These are phyloP conservation scores for Xiphias gladius DNA, from an alignment of 2,113 vertebrate species.

Conservation along the genomic window DNA sequence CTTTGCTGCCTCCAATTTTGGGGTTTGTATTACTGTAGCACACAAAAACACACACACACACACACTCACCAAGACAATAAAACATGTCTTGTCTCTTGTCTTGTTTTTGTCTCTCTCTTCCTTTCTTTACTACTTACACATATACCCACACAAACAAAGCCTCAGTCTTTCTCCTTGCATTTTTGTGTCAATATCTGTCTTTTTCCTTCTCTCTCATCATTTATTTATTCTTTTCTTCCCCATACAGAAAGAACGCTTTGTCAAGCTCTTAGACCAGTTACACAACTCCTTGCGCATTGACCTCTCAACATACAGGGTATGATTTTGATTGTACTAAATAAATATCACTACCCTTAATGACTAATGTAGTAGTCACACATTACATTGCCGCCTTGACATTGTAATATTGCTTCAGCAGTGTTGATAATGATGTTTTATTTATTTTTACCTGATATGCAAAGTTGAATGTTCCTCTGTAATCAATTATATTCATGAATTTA, in stretches of 20 bases:
- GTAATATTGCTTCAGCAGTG: neutral
- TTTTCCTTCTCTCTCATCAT: neutral
- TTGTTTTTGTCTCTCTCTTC: neutral
- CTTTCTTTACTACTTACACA: neutral
- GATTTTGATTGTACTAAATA: constrained; percentile 49
- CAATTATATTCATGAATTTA: neutral
- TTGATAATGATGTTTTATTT: neutral
- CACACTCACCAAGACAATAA: neutral
- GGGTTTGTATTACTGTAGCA: constrained; percentile 85
- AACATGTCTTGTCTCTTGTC: neutral
- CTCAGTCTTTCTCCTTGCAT: neutral
- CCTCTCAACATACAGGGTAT: constrained; percentile 97
- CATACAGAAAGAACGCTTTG: constrained; percentile 96
- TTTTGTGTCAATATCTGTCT: neutral
- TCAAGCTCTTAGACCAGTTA: constrained; percentile 97
- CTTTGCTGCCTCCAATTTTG: constrained; percentile 98
- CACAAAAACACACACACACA: neutral
- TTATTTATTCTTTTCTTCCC: constrained; percentile 3
- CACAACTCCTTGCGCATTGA: constrained; percentile 98
- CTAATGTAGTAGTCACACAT: neutral
- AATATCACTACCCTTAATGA: neutral
- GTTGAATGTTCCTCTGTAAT: neutral
- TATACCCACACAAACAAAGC: neutral
- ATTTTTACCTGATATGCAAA: neutral
- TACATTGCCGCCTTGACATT: neutral